A percentile compares a stretch with the other conserved stretches of the same genome.
Evolutionary conservation across 2,797 vertebrate species (phyloP).

Genomic region (Hydrophis major): DNA sequence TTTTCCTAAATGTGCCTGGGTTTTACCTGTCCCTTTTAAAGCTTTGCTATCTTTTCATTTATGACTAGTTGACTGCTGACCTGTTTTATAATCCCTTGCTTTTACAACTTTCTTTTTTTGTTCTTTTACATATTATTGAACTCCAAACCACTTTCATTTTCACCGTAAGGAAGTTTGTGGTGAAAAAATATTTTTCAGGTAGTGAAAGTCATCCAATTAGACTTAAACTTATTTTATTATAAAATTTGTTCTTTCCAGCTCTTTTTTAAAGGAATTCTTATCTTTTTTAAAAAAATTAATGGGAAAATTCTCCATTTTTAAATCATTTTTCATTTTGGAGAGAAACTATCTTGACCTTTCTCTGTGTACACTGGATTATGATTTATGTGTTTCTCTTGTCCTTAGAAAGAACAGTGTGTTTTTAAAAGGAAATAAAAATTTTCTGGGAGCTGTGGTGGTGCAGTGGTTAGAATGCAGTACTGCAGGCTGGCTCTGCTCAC

Average conservation of each 20-base stretch:
- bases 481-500: neutral
- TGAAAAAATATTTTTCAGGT: neutral
- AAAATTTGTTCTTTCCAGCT: neutral
- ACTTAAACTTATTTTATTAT: neutral
- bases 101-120: neutral
- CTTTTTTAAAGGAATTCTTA: neutral
- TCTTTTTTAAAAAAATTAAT: neutral
- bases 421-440: neutral
- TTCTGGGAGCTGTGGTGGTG: neutral
- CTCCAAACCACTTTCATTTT: neutral
- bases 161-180: neutral
- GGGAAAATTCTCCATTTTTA: neutral
- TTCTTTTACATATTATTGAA: neutral
- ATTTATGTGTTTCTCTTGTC: neutral
- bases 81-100: neutral
- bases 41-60: neutral
- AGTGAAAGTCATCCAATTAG: neutral
- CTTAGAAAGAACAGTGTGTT: neutral
- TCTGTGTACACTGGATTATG: neutral
- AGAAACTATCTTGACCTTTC: neutral
- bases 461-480: neutral
- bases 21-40: neutral
- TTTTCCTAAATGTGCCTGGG: neutral
- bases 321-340: neutral
- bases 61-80: neutral